Conservation (phyloP, 2,113 vertebrate genomes). For the Alces alces region DNA sequence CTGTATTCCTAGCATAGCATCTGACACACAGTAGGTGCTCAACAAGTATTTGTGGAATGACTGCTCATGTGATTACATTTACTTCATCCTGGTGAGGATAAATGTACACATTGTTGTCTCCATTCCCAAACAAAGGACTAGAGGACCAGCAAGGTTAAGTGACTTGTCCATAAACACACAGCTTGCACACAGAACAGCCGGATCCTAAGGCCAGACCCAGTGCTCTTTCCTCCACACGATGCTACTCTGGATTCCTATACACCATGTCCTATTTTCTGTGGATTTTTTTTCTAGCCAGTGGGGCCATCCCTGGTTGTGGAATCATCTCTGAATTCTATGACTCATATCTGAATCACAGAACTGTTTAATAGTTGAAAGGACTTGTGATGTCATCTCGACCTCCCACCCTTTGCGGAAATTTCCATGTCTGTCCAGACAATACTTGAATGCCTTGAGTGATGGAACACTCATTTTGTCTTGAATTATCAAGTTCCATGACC, state of each 20-base stretch:
- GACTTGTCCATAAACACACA: neutral
- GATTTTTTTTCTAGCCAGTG: slow-evolving; percentile 27
- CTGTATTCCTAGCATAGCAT: neutral
- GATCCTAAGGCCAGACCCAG: neutral
- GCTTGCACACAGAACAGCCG: neutral
- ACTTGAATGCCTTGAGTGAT: slow-evolving; percentile 34
- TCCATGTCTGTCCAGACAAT: slow-evolving; percentile 6
- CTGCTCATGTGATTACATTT: neutral
- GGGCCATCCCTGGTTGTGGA: slow-evolving; percentile 49
- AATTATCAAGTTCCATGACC: neutral
- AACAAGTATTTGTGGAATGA: neutral
- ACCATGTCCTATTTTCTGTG: slow-evolving; percentile 42
- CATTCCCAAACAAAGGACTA: neutral
- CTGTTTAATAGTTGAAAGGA: slow-evolving; percentile 59
- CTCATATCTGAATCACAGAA: slow-evolving; percentile 69
- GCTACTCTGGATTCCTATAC: neutral
- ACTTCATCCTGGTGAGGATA: neutral
- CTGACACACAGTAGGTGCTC: neutral
- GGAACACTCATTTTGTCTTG: neutral
- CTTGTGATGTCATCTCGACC: slow-evolving; percentile 64
- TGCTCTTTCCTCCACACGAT: neutral
- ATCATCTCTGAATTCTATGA: slow-evolving; percentile 64
- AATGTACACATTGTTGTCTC: neutral
- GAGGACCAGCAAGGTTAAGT: neutral
- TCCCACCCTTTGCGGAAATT: slow-evolving; percentile 69